phyloP scores from a whole-genome alignment of 2,113 vertebrate species.

The Gallinago jamesoni region DNA sequence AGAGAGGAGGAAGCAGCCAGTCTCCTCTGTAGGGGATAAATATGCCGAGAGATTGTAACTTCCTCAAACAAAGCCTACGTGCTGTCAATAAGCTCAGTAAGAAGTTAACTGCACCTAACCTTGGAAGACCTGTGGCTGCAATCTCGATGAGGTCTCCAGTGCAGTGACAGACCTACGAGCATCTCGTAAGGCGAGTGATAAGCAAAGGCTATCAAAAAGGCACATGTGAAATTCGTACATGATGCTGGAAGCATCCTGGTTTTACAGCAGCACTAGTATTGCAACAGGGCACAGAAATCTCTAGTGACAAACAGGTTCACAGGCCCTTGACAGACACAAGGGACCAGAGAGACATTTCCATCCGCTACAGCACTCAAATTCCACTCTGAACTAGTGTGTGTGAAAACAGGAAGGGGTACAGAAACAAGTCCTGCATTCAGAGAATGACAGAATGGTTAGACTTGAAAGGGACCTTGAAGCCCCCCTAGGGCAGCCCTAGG shows the following conservation, averaged over 20 bases:
- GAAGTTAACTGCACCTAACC: not conserved
- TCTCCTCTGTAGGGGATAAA: not conserved
- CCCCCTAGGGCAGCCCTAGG: too few relatives aligned
- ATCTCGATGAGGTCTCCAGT: not conserved
- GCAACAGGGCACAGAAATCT: not conserved
- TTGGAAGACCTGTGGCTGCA: not conserved
- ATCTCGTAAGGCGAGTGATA: not conserved
- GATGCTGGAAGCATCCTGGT: not conserved
- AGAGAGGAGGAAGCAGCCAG: not conserved
- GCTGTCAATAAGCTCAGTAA: not conserved
- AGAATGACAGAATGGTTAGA: too few relatives aligned
- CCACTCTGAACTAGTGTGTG: not conserved
- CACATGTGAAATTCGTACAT: not conserved
- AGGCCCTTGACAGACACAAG: not conserved
- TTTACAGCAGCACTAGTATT: not conserved
- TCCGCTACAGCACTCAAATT: not conserved
- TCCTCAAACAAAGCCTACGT: not conserved
- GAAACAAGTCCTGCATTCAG: not conserved
- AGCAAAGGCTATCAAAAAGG: not conserved
- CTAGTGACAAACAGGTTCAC: not conserved
- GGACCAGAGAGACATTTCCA: not conserved
- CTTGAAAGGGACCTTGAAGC: too few relatives aligned
- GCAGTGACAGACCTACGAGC: not conserved
- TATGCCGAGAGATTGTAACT: not conserved
- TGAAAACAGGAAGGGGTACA: too few relatives aligned